Evolutionary conservation across 2,888 invertebrate genomes (phyloP).

Genomic region (Cryptus armator): DNA sequence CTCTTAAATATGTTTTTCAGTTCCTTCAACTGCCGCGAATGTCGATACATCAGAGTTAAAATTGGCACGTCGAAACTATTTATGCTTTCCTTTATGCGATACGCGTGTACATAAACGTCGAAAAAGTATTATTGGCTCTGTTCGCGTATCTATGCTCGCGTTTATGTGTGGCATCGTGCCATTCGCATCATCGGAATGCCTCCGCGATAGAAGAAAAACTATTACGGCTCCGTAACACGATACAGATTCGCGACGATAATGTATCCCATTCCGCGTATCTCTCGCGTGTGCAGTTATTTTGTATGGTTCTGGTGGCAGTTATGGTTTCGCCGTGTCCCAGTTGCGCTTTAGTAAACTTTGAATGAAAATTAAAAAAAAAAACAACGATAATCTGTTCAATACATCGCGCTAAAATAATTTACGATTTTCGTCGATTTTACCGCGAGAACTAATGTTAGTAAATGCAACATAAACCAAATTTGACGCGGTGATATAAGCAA

Average conservation of each 20-base stretch:
- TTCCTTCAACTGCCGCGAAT: background rate
- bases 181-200: slow-evolving; percentile 32
- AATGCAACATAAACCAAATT: background rate
- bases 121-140: background rate
- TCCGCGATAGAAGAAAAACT: background rate
- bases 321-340: background rate
- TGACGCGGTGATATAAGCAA: background rate
- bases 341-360: background rate
- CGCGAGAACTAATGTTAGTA: background rate
- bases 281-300: background rate
- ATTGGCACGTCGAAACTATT: slow-evolving; percentile 16
- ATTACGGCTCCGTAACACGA: slow-evolving; percentile 8
- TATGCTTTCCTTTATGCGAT: background rate
- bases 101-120: slow-evolving; percentile 1
- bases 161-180: slow-evolving; percentile 36
- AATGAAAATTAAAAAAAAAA: background rate
- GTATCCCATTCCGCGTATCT: background rate
- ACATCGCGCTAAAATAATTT: background rate
- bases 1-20: background rate
- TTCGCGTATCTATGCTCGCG: background rate
- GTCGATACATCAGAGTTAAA: slow-evolving; percentile 6
- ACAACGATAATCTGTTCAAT: background rate
- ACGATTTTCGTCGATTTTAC: background rate
- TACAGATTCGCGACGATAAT: background rate
- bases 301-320: background rate